Evolutionary conservation across 2,888 invertebrate genomes (phyloP).

Genomic region (Ochropleura leucogaster): DNA sequence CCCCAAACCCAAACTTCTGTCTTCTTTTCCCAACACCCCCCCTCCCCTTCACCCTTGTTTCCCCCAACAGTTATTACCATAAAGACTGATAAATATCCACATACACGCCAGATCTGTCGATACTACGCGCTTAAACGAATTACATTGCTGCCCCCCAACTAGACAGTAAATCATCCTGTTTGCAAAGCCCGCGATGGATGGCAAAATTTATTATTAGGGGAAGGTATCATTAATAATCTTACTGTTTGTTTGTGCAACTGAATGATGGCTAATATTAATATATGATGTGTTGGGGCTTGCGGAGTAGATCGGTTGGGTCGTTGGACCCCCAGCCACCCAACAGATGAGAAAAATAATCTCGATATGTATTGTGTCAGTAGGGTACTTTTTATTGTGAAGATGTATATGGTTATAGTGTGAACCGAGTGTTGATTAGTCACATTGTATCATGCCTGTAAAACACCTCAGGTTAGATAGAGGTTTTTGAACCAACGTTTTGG

Average conservation of each 20-base stretch:
- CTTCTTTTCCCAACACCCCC: neutral
- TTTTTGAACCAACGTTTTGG: no score
- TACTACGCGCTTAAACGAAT: conserved; percentile 52
- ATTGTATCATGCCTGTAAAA: no score
- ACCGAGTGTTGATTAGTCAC: neutral
- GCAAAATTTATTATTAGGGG: conserved; percentile 42
- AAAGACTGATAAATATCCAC: conserved; percentile 81
- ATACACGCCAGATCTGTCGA: conserved; percentile 72
- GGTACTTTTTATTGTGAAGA: neutral
- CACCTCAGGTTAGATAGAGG: no score
- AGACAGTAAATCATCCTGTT: conserved; percentile 35
- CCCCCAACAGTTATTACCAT: conserved; percentile 76
- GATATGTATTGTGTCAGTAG: conserved; percentile 12
- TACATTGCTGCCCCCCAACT: conserved; percentile 56
- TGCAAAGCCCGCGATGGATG: conserved; percentile 60
- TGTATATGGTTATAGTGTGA: neutral
- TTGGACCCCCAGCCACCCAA: neutral
- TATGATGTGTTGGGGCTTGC: conserved; percentile 51
- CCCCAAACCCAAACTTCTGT: conserved; percentile 37
- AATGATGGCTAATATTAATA: conserved; percentile 59
- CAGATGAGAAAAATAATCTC: conserved; percentile 31
- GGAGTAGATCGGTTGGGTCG: conserved; percentile 21
- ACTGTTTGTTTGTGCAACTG: conserved; percentile 54
- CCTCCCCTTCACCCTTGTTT: conserved; percentile 15
- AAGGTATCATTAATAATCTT: conserved; percentile 56